Conservation (phyloP, 1,140 invertebrate species). For the Cataglyphis hispanica region DNA sequence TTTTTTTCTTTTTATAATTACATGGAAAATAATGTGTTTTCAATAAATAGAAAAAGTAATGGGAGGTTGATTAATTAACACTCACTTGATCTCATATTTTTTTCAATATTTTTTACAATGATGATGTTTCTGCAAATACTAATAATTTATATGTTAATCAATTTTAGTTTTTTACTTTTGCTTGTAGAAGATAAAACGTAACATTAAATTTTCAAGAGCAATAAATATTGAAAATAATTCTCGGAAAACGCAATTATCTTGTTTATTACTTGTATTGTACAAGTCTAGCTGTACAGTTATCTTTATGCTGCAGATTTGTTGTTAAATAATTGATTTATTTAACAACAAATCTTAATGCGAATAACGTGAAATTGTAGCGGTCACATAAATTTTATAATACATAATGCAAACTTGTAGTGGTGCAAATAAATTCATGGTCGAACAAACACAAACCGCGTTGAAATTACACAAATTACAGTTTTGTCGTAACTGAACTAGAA, state of each 20-base stretch:
- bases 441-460: neutral
- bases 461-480: constrained; percentile 17
- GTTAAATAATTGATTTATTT: constrained; percentile 49
- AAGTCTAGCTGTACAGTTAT: neutral
- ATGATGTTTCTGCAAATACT: constrained; percentile 5
- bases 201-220: neutral
- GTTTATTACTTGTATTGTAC: neutral
- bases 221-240: neutral
- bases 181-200: neutral
- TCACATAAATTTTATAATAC: constrained; percentile 28
- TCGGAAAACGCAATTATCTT: neutral
- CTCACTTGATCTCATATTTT: constrained; percentile 25
- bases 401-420: neutral
- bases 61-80: neutral
- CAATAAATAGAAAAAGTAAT: neutral
- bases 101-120: constrained; percentile 5
- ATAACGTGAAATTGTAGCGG: neutral
- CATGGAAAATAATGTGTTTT: neutral
- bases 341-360: constrained; percentile 22
- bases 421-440: constrained; percentile 3
- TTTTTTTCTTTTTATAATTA: constrained; percentile 35
- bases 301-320: constrained; percentile 7
- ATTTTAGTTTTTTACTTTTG: neutral
- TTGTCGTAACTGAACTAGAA: neutral
- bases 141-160: neutral